Percentiles rank a stretch among this genome's conserved stretches.
Evolutionary conservation across 2,888 invertebrate species (phyloP).

Genomic region (Ochropacha duplaris): DNA sequence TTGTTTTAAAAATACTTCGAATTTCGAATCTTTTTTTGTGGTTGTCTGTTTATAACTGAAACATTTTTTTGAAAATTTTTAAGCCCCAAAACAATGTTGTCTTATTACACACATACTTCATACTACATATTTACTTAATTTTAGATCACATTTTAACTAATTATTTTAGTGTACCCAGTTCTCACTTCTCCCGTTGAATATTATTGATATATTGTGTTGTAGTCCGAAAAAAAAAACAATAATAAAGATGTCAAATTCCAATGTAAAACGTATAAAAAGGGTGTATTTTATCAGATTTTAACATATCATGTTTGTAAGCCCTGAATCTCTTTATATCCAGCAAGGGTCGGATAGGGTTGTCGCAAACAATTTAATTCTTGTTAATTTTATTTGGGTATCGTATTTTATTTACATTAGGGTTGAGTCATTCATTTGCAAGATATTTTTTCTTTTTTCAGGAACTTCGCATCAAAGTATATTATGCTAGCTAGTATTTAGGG

Average conservation of each 20-base stretch:
- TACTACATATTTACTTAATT: too few species aligned
- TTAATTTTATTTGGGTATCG: neutral
- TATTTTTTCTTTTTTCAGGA: too few species aligned
- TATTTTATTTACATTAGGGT: neutral
- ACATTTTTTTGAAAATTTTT: neutral
- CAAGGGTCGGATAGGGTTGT: constrained; percentile 29
- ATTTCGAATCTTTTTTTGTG: neutral
- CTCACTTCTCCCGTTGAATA: neutral
- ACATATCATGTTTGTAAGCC: constrained; percentile 33
- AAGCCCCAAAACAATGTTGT: too few species aligned
- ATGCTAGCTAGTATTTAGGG: too few species aligned
- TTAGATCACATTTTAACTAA: too few species aligned
- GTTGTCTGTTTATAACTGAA: neutral
- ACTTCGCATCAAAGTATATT: too few species aligned
- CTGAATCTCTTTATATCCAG: constrained; percentile 17
- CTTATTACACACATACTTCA: too few species aligned
- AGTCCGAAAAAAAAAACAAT: neutral
- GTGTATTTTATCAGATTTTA: constrained; percentile 37
- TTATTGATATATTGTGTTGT: neutral
- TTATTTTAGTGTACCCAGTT: too few species aligned
- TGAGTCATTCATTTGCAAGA: neutral
- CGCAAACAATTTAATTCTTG: constrained; percentile 6
- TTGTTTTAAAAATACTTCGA: constrained; percentile 6
- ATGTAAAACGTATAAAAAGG: constrained; percentile 20
- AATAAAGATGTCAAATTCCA: constrained; percentile 19